Percentiles rank a stretch among this genome's conserved stretches.
These are phyloP conservation scores for Spodoptera picta DNA, from an alignment of 2,888 invertebrate genomes.

Conservation along the genomic window DNA sequence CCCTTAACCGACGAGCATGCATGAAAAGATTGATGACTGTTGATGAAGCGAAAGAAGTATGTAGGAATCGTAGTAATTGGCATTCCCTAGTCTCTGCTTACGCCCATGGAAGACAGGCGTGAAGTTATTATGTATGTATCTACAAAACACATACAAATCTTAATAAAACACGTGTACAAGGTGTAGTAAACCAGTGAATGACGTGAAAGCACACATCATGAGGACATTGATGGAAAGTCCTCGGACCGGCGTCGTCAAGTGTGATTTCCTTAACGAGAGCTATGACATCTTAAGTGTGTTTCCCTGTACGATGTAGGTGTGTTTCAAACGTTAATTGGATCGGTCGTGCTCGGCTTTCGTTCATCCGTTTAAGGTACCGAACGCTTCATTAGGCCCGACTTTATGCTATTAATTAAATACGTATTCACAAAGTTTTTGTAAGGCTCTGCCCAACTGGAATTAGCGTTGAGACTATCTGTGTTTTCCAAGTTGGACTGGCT, in stretches of 20 bases:
- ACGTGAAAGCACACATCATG: constrained; percentile 22
- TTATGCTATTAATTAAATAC: constrained; percentile 80
- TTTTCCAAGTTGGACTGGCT: constrained; percentile 1
- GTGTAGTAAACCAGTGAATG: constrained; percentile 19
- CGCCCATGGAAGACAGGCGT: no score
- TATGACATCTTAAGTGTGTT: constrained; percentile 82
- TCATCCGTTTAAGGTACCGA: constrained; percentile 84
- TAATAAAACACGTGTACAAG: constrained; percentile 3
- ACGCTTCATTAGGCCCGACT: constrained; percentile 82
- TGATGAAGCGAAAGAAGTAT: no score
- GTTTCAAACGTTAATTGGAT: constrained; percentile 84
- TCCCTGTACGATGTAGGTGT: constrained; percentile 81
- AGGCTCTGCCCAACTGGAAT: constrained; percentile 25
- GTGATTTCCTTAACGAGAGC: constrained; percentile 74
- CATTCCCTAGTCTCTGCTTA: no score
- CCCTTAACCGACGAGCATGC: no score
- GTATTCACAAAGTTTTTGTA: constrained; percentile 67
- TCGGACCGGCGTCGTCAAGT: constrained; percentile 62
- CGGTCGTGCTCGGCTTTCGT: constrained; percentile 77
- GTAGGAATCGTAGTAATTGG: no score
- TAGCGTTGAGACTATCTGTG: constrained; percentile 6
- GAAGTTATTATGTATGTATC: no score
- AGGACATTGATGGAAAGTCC: constrained; percentile 55
- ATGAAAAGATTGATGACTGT: no score
- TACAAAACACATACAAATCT: not conserved